Percentiles rank a stretch among this genome's conserved stretches.
phyloP scores from a whole-genome alignment of 2,113 vertebrate genomes.

The Nothobranchius furzeri region DNA sequence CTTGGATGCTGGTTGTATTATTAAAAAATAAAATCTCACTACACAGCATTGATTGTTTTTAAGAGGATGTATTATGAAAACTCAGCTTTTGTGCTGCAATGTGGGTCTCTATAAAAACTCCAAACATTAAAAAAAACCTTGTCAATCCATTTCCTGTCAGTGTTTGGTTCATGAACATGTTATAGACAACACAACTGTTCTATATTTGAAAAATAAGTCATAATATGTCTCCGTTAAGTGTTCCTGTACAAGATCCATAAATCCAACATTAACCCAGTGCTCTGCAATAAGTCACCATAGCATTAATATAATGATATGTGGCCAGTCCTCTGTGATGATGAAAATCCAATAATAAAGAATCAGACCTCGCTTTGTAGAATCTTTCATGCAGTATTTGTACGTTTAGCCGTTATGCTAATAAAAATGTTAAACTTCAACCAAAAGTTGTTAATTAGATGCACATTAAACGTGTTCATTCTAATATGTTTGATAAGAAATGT shows the following conservation, averaged over 20 bases:
- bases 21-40: background rate
- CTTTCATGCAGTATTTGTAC: background rate
- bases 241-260: slow-evolving; percentile 1
- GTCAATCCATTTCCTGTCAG: too few species aligned
- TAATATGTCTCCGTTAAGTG: background rate
- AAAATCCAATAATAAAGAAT: background rate
- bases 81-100: too few species aligned
- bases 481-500: background rate
- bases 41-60: background rate
- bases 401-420: background rate
- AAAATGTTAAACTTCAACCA: background rate
- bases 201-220: too few species aligned
- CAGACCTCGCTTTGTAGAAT: background rate
- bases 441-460: background rate
- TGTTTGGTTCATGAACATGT: too few species aligned
- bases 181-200: too few species aligned
- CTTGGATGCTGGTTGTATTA: background rate
- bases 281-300: background rate
- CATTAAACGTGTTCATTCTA: background rate
- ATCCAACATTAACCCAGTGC: background rate
- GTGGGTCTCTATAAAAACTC: too few species aligned
- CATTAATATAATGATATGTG: background rate
- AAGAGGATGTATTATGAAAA: too few species aligned
- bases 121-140: too few species aligned
- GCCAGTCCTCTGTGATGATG: background rate